phyloP scores from a whole-genome alignment of 2,888 invertebrate species.

The Thymelicus sylvestris region DNA sequence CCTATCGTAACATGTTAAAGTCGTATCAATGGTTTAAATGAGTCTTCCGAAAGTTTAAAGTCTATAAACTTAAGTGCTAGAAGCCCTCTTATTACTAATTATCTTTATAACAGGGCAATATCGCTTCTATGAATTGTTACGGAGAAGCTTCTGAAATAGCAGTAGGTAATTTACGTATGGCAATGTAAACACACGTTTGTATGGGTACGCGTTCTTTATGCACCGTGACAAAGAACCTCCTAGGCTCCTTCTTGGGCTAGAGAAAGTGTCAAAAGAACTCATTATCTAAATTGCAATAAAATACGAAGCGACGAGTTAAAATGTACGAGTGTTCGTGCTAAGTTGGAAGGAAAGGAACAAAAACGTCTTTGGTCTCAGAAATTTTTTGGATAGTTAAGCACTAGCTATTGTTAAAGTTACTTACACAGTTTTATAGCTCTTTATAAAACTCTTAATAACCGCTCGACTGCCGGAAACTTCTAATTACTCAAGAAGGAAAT shows the following conservation, averaged over 20 bases:
- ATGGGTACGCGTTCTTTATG: conserved; percentile 41
- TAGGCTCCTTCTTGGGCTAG: conserved; percentile 5
- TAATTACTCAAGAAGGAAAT: background rate
- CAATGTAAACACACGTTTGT: conserved; percentile 50
- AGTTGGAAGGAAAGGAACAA: background rate
- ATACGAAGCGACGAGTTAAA: conserved; percentile 6
- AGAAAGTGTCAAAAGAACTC: background rate
- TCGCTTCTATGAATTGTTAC: conserved; percentile 67
- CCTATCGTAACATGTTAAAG: no score
- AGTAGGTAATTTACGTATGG: conserved; percentile 44
- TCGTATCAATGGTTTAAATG: no score
- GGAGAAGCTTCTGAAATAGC: conserved; percentile 52
- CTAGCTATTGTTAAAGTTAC: background rate
- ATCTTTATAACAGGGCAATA: conserved; percentile 60
- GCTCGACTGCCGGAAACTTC: background rate
- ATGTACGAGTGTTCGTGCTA: background rate
- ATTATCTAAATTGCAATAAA: conserved; percentile 16
- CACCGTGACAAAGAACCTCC: conserved; percentile 12
- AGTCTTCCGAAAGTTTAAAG: background rate
- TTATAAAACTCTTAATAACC: no score
- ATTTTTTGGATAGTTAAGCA: background rate
- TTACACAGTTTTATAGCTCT: background rate
- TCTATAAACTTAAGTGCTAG: conserved; percentile 55
- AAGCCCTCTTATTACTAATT: conserved; percentile 55
- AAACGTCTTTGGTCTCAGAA: background rate